phyloP scores from a whole-genome alignment of 1,140 invertebrate species.

The Solen grandis region DNA sequence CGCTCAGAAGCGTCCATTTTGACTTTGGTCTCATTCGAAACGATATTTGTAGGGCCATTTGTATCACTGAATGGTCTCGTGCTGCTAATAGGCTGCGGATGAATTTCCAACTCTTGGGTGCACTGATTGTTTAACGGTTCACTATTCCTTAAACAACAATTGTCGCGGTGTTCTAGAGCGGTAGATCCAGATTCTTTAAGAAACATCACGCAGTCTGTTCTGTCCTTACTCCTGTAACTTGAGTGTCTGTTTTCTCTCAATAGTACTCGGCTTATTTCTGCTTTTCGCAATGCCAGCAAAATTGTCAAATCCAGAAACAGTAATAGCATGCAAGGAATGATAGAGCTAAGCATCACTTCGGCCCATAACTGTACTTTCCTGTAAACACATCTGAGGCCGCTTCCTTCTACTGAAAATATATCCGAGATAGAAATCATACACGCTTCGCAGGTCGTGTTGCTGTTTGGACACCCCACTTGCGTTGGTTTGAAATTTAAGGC shows the following conservation, averaged over 20 bases:
- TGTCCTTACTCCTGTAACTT: neutral
- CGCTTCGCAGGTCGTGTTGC: neutral
- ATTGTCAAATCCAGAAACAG: constrained; percentile 21
- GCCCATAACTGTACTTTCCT: constrained; percentile 10
- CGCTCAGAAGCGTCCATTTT: neutral
- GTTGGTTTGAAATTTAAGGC: constrained; percentile 1
- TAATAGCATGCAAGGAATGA: constrained; percentile 9
- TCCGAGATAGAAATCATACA: neutral
- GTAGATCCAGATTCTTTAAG: neutral
- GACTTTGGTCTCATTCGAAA: neutral
- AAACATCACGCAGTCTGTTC: neutral
- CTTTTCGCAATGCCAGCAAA: constrained; percentile 10
- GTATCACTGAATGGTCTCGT: no score
- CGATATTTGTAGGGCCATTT: no score
- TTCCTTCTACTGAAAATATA: neutral
- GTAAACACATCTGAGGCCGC: no score
- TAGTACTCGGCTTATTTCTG: neutral
- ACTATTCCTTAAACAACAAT: neutral
- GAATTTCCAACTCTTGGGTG: no score
- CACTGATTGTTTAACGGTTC: no score
- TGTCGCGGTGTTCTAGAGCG: neutral
- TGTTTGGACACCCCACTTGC: neutral
- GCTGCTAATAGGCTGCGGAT: no score
- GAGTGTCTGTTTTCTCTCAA: neutral
- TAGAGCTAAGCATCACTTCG: constrained; percentile 3